Conservation (phyloP, 2,888 invertebrate genomes). For the Agrypnus murinus region DNA sequence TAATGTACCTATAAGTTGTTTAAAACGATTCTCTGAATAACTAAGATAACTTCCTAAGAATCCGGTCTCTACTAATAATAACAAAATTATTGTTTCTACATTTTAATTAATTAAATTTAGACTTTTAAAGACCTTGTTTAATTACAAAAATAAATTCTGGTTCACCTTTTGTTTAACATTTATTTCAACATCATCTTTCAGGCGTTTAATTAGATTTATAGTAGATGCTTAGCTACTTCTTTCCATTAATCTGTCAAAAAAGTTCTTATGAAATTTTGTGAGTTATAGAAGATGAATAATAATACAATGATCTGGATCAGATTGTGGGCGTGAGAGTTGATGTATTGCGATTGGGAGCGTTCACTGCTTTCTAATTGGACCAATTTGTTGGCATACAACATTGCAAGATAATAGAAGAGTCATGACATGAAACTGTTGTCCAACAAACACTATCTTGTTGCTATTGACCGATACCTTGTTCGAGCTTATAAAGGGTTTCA, state of each 20-base stretch:
- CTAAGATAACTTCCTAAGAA: too few species aligned
- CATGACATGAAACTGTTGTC: conserved; percentile 41
- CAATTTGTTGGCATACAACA: conserved; percentile 34
- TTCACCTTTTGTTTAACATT: too few species aligned
- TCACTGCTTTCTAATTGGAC: conserved; percentile 46
- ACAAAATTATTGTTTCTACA: too few species aligned
- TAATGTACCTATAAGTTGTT: too few species aligned
- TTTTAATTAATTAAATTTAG: too few species aligned
- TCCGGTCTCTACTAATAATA: too few species aligned
- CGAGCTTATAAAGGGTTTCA: conserved; percentile 20
- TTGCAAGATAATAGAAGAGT: conserved; percentile 44
- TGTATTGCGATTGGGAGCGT: conserved; percentile 32
- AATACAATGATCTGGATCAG: conserved; percentile 24
- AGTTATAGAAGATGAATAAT: neutral
- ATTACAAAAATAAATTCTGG: too few species aligned
- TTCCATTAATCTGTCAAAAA: conserved; percentile 15
- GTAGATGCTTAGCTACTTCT: conserved; percentile 6
- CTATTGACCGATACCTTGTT: conserved; percentile 23
- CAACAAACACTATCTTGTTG: conserved; percentile 34
- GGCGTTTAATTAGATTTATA: conserved; percentile 7
- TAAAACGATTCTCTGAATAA: too few species aligned
- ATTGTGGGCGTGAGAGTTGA: conserved; percentile 45
- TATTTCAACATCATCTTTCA: neutral
- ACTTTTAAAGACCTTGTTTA: too few species aligned
- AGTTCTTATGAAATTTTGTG: conserved; percentile 17